Base-by-base conservation (phyloP, 2,797 vertebrate genomes). In the Diplodus puntazzo region DNA sequence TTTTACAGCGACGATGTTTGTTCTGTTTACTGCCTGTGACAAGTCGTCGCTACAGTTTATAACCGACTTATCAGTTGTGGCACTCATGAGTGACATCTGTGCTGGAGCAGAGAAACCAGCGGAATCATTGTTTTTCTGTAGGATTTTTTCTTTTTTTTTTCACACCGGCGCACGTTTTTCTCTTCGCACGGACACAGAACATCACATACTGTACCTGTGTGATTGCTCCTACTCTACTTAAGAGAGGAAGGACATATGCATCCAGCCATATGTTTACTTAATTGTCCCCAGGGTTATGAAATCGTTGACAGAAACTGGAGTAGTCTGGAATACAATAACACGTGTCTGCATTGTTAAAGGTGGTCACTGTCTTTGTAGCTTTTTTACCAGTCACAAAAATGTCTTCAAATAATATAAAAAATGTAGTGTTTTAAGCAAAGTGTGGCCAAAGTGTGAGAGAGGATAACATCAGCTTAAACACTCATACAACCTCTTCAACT, bases 71-170 rank as follows among this genome's bases (percentile, higher is more conserved):
- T 80, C 54, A 8, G 43, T 20, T 68, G 14, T 63, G 43, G 55
- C 16, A 65, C 60, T 55, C 23, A 18, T 72, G 43, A 60, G 42
- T 27, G 61, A 72, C 43, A 43, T 59, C 25, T 20, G 45, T 39
- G 34, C 34, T 39, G 34, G 34, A 39, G 34, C 34, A 39, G 34
- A 39, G 9, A 39, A 39, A 39, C 34, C 34, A 39, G 34, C 34
- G 9, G 34, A 39, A 8, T 39, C 34, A 9, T 39, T 18, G n/a
- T 3, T 45, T 23, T 23, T 39, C 42, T 52, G 14, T 60, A 42
- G 30, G 20, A 66, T 64, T 5, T 64, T 4, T 10, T 43, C 45
- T 11, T 52, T 18, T 3, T 6, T 2, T 52, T 1, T 50, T 13
- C 52, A 17, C 20, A 63, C 3, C 43, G 39, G 63, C 25, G 21